A percentile compares a stretch with the other conserved stretches of the same genome.
phyloP scores from a whole-genome alignment of 2,797 vertebrate genomes.

The Malurus leucopterus region DNA sequence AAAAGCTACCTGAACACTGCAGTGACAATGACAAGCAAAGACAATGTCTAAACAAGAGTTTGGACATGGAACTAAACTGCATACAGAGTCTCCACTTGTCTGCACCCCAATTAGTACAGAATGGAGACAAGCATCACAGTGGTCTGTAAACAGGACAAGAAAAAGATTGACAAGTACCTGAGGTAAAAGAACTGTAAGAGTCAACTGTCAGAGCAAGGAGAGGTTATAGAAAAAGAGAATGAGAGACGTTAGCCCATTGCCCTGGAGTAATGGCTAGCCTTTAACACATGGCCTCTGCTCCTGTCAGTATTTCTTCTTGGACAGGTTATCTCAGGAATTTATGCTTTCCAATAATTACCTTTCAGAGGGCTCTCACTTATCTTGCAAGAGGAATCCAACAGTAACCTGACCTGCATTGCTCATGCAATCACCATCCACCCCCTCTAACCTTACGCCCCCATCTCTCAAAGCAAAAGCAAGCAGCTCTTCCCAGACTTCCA shows the following conservation, averaged over 20 bases:
- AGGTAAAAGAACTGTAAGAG: conserved; percentile 9
- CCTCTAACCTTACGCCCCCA: conserved; percentile 41
- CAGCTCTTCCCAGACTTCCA: background rate
- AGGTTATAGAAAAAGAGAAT: background rate
- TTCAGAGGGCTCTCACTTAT: conserved; percentile 69
- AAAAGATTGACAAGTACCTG: background rate
- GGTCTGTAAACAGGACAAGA: background rate
- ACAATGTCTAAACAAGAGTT: background rate
- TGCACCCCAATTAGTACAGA: background rate
- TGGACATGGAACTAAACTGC: background rate
- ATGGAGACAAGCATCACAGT: background rate
- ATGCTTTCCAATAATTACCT: conserved; percentile 75
- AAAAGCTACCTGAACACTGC: background rate
- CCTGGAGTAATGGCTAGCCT: conserved; percentile 25
- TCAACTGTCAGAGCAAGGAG: conserved; percentile 3
- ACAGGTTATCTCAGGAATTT: conserved; percentile 76
- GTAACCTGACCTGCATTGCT: conserved; percentile 66
- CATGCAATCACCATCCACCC: conserved; percentile 51
- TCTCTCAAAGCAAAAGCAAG: conserved; percentile 32
- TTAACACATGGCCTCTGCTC: conserved; percentile 49
- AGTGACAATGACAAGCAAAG: background rate
- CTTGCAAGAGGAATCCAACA: conserved; percentile 69
- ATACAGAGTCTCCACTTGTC: background rate
- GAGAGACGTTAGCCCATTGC: conserved; percentile 17
- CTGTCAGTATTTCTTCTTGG: conserved; percentile 68